Percentiles rank a stretch among this genome's conserved stretches.
Conservation (phyloP, 2,888 invertebrate genomes). For the Opisthograptis luteolata region DNA sequence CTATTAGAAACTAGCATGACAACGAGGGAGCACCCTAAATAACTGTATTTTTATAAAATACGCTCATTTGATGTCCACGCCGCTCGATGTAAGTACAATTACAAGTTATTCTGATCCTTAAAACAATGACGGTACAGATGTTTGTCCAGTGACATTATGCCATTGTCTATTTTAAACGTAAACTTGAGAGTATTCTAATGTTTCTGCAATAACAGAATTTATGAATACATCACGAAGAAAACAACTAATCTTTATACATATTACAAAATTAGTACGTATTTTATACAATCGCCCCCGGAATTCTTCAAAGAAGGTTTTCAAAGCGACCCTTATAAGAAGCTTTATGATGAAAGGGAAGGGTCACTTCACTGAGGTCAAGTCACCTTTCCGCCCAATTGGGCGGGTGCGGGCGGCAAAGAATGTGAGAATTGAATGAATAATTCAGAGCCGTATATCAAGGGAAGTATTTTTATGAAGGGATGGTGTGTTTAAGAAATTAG, state of each 20-base stretch:
- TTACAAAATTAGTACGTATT: slow-evolving; percentile 24
- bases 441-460: slow-evolving; percentile 31
- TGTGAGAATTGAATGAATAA: slow-evolving; percentile 34
- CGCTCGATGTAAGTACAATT: no score
- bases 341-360: slow-evolving; percentile 71
- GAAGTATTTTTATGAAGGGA: slow-evolving; percentile 30
- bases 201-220: no score
- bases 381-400: slow-evolving; percentile 75
- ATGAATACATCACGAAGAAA: background rate
- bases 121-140: no score
- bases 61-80: no score
- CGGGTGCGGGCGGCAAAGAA: slow-evolving; percentile 28
- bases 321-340: slow-evolving; percentile 57
- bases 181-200: background rate
- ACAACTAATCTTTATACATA: slow-evolving; percentile 3
- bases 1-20: no score
- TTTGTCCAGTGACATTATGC: no score
- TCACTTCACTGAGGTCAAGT: slow-evolving; percentile 79
- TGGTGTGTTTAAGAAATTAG: slow-evolving; percentile 22
- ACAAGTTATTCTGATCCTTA: no score
- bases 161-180: no score
- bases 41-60: no score
- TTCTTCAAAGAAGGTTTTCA: slow-evolving; percentile 48
- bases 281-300: slow-evolving; percentile 20
- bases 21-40: no score